phyloP scores from a whole-genome alignment of 2,888 invertebrate genomes.

The Quadroppia sp. region DNA sequence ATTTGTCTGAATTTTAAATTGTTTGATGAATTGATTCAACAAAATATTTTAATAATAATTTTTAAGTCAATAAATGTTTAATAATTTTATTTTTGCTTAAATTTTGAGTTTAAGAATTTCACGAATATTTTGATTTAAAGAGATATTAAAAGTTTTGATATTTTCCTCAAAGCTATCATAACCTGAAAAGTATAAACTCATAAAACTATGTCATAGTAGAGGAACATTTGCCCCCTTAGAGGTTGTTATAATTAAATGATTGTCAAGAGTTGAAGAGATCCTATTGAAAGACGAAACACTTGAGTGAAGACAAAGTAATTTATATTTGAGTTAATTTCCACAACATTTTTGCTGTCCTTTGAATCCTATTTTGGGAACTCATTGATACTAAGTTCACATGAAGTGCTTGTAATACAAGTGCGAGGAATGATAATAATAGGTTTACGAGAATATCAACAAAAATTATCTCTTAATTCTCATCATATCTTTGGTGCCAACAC shows the following conservation, averaged over 20 bases:
- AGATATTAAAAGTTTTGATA: not conserved
- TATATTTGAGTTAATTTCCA: not conserved
- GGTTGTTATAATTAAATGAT: not conserved
- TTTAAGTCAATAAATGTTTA: not conserved
- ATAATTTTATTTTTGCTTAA: not conserved
- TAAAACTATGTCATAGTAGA: not conserved
- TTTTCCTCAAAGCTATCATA: conserved; percentile 12
- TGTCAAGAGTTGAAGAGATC: not conserved
- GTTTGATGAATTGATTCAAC: no score
- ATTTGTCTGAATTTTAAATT: no score
- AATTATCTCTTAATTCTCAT: not conserved
- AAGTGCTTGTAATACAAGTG: not conserved
- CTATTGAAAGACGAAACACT: not conserved
- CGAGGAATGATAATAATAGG: not conserved
- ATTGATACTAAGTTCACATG: not conserved
- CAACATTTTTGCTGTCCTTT: not conserved
- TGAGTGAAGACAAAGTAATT: not conserved
- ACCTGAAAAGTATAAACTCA: not conserved
- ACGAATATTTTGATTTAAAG: not conserved
- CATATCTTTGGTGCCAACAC: not conserved
- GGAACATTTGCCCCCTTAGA: not conserved
- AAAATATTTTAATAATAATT: no score
- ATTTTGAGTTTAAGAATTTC: not conserved
- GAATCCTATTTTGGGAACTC: not conserved
- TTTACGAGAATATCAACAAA: conserved; percentile 2